A percentile compares a stretch with the other conserved stretches of the same genome.
Conservation (phyloP, 2,113 vertebrate species). For the Cyphomyrus discorhynchus region DNA sequence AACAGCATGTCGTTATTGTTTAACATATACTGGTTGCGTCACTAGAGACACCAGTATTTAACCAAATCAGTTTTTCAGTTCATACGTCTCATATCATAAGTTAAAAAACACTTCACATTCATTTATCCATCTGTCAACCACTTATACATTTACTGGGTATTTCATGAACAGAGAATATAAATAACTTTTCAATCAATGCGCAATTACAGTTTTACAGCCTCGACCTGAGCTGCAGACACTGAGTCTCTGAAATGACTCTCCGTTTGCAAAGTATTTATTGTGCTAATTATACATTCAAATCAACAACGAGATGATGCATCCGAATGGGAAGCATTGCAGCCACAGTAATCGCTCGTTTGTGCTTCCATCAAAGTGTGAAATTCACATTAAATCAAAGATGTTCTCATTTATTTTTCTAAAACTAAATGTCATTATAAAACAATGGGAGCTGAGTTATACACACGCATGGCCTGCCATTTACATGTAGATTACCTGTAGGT, state of each 20-base stretch:
- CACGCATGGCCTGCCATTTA: not conserved
- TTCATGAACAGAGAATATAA: not conserved
- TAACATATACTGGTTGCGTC: not conserved
- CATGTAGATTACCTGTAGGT: not conserved
- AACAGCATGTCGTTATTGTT: not conserved
- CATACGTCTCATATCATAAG: not conserved
- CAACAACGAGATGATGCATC: not conserved
- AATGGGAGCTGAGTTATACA: too few relatives aligned
- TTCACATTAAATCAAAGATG: constrained; percentile 13
- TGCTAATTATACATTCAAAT: constrained; percentile 12
- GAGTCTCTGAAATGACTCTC: not conserved
- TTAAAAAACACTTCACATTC: not conserved
- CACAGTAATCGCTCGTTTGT: not conserved
- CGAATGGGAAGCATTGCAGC: not conserved
- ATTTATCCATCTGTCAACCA: not conserved
- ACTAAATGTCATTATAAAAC: constrained; percentile 5
- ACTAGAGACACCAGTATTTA: not conserved
- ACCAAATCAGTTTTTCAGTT: not conserved
- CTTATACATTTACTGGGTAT: not conserved
- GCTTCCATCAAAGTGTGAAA: not conserved
- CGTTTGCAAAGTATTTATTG: not conserved
- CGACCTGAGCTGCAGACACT: not conserved
- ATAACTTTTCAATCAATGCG: not conserved
- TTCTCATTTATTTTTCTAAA: not conserved
- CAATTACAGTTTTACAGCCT: not conserved